phyloP scores from a whole-genome alignment of 2,113 vertebrate genomes.

The Cyanocitta stelleri region DNA sequence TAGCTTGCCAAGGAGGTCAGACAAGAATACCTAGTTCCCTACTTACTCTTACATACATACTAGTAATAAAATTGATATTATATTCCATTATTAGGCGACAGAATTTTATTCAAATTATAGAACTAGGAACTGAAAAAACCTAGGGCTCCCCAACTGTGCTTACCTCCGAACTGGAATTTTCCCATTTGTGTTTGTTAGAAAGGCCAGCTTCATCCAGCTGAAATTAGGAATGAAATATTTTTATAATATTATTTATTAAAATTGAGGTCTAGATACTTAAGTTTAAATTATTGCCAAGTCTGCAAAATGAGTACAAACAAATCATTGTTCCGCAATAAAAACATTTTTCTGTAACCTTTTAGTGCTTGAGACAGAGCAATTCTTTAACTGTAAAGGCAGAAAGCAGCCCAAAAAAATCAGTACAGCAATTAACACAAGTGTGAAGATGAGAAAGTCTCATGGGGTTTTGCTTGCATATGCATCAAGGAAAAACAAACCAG shows the following conservation, averaged over 20 bases:
- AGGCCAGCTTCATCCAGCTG: conserved; percentile 98
- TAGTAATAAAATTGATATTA: not conserved
- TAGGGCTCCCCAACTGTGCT: not conserved
- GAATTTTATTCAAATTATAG: not conserved
- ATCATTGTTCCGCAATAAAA: not conserved
- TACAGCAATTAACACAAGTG: not conserved
- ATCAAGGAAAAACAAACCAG: not conserved
- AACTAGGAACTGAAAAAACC: not conserved
- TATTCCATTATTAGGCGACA: not conserved
- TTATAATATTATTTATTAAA: not conserved
- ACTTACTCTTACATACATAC: not conserved
- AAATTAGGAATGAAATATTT: conserved; percentile 34
- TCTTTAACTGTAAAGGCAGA: not conserved
- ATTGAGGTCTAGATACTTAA: not conserved
- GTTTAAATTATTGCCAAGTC: not conserved
- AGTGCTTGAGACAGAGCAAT: not conserved
- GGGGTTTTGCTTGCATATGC: not conserved
- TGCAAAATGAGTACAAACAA: not conserved
- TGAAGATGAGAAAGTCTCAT: not conserved
- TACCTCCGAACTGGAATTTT: conserved; percentile 98
- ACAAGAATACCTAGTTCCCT: not conserved
- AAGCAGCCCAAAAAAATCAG: not conserved
- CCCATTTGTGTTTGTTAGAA: conserved; percentile 91
- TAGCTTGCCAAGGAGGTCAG: not conserved
- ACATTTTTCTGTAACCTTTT: not conserved